A percentile compares a stretch with the other conserved stretches of the same genome.
These are phyloP conservation scores for Cyclina sinensis DNA, from an alignment of 1,140 invertebrate species.

Conservation along the genomic window DNA sequence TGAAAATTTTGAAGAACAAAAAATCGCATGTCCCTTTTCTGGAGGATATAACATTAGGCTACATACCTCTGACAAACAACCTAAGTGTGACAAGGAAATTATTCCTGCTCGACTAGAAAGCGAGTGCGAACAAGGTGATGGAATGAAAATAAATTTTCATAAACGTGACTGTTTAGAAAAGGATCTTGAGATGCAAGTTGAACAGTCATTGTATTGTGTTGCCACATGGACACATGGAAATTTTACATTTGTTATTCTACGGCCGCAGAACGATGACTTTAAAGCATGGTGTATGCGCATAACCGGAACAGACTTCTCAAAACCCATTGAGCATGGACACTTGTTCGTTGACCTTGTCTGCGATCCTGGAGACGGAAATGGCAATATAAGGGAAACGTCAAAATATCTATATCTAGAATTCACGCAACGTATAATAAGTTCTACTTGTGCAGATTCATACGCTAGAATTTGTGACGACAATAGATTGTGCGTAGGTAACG, in stretches of 20 bases:
- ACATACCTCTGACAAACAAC: conserved; percentile 68
- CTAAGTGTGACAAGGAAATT: conserved; percentile 64
- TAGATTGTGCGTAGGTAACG: conserved; percentile 34
- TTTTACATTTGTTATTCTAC: conserved; percentile 76
- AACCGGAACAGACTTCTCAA: conserved; percentile 67
- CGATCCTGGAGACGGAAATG: conserved; percentile 66
- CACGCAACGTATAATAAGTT: conserved; percentile 71
- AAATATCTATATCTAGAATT: conserved; percentile 72
- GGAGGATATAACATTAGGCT: conserved; percentile 77
- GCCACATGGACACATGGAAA: conserved; percentile 74
- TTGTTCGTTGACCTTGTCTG: conserved; percentile 76
- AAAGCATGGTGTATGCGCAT: conserved; percentile 74
- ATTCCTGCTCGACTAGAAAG: conserved; percentile 77
- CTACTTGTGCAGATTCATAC: conserved; percentile 74
- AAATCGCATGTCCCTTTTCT: conserved; percentile 71
- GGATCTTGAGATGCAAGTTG: conserved; percentile 59
- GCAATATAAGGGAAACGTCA: conserved; percentile 65
- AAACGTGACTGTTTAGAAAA: conserved; percentile 68
- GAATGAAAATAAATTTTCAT: conserved; percentile 76
- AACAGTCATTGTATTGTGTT: conserved; percentile 72
- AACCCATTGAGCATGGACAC: conserved; percentile 71
- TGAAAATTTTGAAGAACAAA: conserved; percentile 68
- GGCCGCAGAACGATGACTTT: conserved; percentile 65
- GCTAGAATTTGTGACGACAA: conserved; percentile 57
- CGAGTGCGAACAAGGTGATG: conserved; percentile 78